Percentiles rank a stretch among this genome's conserved stretches.
These are phyloP conservation scores for Heliconius himera DNA, from an alignment of 1,140 invertebrate genomes.

Conservation along the genomic window DNA sequence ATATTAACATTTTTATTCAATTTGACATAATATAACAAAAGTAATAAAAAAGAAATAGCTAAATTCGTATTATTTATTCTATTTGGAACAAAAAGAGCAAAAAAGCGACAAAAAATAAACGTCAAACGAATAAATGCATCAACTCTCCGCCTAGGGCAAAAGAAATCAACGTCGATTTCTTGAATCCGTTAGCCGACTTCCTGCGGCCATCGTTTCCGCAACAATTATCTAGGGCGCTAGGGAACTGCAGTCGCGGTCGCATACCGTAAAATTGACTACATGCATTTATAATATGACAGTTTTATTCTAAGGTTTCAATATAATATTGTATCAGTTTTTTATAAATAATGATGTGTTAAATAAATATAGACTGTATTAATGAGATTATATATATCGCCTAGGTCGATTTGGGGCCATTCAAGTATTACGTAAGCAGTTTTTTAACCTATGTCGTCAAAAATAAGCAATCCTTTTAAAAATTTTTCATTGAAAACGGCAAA, in stretches of 20 bases:
- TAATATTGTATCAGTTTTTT: too few relatives aligned
- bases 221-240: constrained; percentile 13
- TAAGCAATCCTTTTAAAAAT: too few relatives aligned
- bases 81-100: neutral
- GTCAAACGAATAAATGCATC: neutral
- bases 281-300: neutral
- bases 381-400: too few relatives aligned
- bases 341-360: too few relatives aligned
- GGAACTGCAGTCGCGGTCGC: neutral
- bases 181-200: constrained; percentile 1
- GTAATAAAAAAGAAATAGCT: too few relatives aligned
- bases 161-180: constrained; percentile 12
- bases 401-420: too few relatives aligned
- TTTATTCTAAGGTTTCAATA: neutral
- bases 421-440: too few relatives aligned
- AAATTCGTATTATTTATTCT: neutral
- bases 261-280: neutral
- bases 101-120: neutral
- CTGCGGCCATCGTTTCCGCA: constrained; percentile 3
- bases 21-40: too few relatives aligned
- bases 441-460: too few relatives aligned
- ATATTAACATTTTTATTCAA: neutral
- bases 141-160: neutral
- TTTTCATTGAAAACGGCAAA: too few relatives aligned
- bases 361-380: too few relatives aligned